Conservation (phyloP, 2,888 invertebrate species). For the Spialia ferax region DNA sequence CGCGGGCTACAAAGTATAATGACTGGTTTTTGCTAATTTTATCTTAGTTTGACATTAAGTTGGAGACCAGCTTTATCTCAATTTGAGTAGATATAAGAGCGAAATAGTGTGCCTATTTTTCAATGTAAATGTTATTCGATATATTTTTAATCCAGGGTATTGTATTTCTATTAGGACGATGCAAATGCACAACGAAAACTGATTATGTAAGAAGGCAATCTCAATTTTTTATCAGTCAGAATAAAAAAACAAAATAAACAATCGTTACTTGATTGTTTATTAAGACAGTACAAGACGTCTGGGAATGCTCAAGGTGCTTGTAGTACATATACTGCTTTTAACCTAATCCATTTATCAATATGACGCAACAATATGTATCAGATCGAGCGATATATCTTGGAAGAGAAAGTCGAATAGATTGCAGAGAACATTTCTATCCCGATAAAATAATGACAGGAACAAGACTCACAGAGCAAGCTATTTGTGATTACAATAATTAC, state of each 20-base stretch:
- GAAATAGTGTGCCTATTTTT: too few species aligned
- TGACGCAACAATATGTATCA: constrained; percentile 14
- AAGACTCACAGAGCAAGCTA: constrained; percentile 14
- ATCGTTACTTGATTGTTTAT: too few species aligned
- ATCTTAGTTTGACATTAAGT: not conserved
- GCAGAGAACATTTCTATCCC: constrained; percentile 25
- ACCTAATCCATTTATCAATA: not conserved
- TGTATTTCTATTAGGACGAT: too few species aligned
- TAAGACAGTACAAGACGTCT: not conserved
- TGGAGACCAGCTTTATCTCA: not conserved
- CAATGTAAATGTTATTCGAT: too few species aligned
- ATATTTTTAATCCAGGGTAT: too few species aligned
- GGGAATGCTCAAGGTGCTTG: not conserved
- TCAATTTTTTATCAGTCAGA: not conserved
- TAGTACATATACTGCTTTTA: not conserved
- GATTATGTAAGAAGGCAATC: too few species aligned
- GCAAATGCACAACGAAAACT: too few species aligned
- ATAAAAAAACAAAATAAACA: not conserved
- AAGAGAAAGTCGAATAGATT: constrained; percentile 21
- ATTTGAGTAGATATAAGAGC: not conserved
- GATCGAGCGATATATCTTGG: not conserved
- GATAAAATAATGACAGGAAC: constrained; percentile 27
- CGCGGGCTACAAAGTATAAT: constrained; percentile 18
- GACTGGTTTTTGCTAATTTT: constrained; percentile 16
- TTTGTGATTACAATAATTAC: constrained; percentile 22